Evolutionary conservation across 2,888 invertebrate genomes (phyloP), one percentile per base, ranked within the genome.

Genomic region (Drosophila pseudotakahashii): DNA sequence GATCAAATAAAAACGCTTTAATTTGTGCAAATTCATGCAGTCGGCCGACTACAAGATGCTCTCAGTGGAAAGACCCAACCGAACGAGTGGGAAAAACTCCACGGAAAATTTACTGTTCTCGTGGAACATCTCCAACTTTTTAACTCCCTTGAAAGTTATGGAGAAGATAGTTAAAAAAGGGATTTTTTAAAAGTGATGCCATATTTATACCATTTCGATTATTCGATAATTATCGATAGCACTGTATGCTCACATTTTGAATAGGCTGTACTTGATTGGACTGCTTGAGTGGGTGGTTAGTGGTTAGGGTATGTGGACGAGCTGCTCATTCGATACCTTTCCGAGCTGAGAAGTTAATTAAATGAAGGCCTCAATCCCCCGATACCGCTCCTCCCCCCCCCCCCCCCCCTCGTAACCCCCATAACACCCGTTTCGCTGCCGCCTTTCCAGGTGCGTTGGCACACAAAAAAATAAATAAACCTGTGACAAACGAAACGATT

Each of bases 381-480:
- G 19, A 19, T 19, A 2, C 19, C 19, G 32, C 13, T 37, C 23
- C n/a, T n/a, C n/a, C n/a, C n/a, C n/a, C 19, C 19, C 19, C 2
- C 14, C 44, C 7, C 30, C 3, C 61, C 14, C 14, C 0, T 51
- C 16, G 19, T 14, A 34, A 11, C 19, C 47, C 59, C 41, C 26
- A 34, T 16, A 19, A 11, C 55, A 47, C 11, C 48, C 51, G 61
- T 41, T 70, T 57, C 41, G 55, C 41, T 68, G 60, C 57, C 45
- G 45, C 39, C 23, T 71, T 66, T 59, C 34, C 67, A 76, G 79
- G 53, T 82, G 80, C 68, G 79, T 69, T 82, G 82, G 79, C 79
- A 79, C 58, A 82, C 70, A 77, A 73, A 77, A 62, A 45, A 19
- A 30, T 45, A 52, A 63, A 61, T 34, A 62, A 63, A 23, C 57